Evolutionary conservation across 2,888 invertebrate species (phyloP).

Genomic region (Dryadula phaetusa): DNA sequence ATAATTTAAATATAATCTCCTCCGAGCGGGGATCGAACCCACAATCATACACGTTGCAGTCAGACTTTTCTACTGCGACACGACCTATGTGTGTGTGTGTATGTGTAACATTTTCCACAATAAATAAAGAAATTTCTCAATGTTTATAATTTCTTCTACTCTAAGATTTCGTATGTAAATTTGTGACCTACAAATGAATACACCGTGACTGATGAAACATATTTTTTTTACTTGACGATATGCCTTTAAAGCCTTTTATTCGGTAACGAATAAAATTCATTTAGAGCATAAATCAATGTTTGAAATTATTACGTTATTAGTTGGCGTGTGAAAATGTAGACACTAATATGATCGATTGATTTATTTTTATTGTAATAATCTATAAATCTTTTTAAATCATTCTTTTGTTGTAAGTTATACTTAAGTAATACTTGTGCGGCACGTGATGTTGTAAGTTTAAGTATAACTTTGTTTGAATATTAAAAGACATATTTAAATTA

Average conservation of each 20-base stretch:
- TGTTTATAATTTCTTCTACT: slow-evolving; percentile 52
- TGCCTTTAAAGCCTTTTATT: slow-evolving; percentile 13
- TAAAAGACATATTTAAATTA: too few species aligned
- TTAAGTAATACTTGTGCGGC: neutral
- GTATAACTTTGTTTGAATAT: too few species aligned
- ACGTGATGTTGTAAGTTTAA: too few species aligned
- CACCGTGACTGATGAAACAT: slow-evolving; percentile 57
- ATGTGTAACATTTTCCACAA: neutral
- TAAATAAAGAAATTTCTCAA: slow-evolving; percentile 3
- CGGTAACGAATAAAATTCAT: neutral
- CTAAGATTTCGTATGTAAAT: slow-evolving; percentile 57
- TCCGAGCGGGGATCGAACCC: too few species aligned
- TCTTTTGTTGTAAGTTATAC: neutral
- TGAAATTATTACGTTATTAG: slow-evolving; percentile 3
- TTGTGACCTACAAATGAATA: slow-evolving; percentile 62
- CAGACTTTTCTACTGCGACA: too few species aligned
- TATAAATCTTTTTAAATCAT: neutral
- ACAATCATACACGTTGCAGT: too few species aligned
- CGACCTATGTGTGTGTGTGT: too few species aligned
- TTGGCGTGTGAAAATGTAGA: neutral
- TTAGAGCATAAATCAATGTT: neutral
- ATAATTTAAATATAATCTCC: too few species aligned
- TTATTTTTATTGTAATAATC: slow-evolving; percentile 9
- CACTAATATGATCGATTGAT: slow-evolving; percentile 2
- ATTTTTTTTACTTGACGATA: slow-evolving; percentile 34